These are phyloP conservation scores for Drosophila buzzatii DNA, from an alignment of 2,888 invertebrate genomes.

Conservation along the genomic window DNA sequence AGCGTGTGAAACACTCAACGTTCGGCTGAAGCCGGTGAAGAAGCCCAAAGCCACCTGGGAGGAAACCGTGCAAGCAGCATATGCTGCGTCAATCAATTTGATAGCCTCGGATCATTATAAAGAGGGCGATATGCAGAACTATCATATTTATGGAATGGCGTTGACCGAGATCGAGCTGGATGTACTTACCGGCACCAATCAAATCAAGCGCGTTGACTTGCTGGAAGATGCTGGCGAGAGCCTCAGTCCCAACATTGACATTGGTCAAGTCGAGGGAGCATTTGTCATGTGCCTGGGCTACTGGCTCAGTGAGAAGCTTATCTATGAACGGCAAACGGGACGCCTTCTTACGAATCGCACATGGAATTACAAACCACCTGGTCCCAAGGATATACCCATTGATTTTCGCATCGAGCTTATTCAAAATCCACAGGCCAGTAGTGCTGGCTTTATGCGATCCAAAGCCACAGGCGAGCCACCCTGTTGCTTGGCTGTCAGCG, in stretches of 20 bases:
- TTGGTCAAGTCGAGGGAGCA: constrained; percentile 92
- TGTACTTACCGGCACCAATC: constrained; percentile 91
- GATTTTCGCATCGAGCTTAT: constrained; percentile 90
- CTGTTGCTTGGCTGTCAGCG: constrained; percentile 86
- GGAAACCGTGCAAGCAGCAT: constrained; percentile 76
- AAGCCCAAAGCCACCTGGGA: constrained; percentile 86
- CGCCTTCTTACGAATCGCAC: constrained; percentile 90
- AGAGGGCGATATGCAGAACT: constrained; percentile 86
- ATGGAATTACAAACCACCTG: constrained; percentile 93
- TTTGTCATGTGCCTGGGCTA: constrained; percentile 92
- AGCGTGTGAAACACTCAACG: constrained; percentile 88
- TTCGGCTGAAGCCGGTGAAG: constrained; percentile 87
- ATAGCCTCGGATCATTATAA: constrained; percentile 88
- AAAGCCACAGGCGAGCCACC: constrained; percentile 90
- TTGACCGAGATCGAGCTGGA: constrained; percentile 92
- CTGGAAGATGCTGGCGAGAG: constrained; percentile 91
- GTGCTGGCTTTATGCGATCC: constrained; percentile 89
- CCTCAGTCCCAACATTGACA: constrained; percentile 90
- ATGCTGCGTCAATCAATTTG: constrained; percentile 86
- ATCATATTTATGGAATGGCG: constrained; percentile 88
- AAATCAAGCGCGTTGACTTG: constrained; percentile 89
- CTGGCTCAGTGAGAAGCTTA: constrained; percentile 90
- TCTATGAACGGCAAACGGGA: constrained; percentile 88
- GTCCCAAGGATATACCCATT: constrained; percentile 91
- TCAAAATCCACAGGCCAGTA: constrained; percentile 87